Conservation (phyloP, 2,113 vertebrate genomes). For the Neomonachus schauinslandi region DNA sequence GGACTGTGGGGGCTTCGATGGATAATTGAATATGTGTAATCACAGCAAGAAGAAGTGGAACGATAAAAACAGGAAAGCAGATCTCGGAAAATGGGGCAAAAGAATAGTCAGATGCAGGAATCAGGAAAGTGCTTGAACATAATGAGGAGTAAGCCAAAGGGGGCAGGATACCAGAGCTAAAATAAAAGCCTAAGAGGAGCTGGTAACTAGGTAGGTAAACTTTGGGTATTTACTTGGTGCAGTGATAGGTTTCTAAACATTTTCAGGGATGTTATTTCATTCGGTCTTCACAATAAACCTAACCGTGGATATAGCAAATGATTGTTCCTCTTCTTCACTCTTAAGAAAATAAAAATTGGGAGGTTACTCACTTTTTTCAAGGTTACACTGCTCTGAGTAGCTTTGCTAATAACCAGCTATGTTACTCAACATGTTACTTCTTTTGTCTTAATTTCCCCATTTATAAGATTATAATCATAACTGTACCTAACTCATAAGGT, state of each 20-base stretch:
- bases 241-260: not conserved
- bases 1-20: not conserved
- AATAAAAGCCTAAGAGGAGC: not conserved
- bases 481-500: not conserved
- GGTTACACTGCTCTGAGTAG: not conserved
- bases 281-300: not conserved
- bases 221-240: not conserved
- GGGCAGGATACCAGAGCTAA: not conserved
- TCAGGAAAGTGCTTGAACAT: not conserved
- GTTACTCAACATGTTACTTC: not conserved
- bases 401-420: not conserved
- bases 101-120: not conserved
- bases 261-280: not conserved
- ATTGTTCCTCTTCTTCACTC: not conserved
- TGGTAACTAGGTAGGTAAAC: not conserved
- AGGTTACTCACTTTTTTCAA: not conserved
- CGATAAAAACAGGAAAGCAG: conserved; percentile 1
- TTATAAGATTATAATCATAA: conserved; percentile 46
- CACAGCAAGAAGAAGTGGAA: not conserved
- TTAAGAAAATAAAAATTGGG: not conserved
- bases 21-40: not conserved
- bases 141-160: not conserved
- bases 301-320: not conserved
- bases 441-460: not conserved
- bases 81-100: not conserved